Conservation (phyloP, 1,140 invertebrate species). For the Brachionus calyciflorus region DNA sequence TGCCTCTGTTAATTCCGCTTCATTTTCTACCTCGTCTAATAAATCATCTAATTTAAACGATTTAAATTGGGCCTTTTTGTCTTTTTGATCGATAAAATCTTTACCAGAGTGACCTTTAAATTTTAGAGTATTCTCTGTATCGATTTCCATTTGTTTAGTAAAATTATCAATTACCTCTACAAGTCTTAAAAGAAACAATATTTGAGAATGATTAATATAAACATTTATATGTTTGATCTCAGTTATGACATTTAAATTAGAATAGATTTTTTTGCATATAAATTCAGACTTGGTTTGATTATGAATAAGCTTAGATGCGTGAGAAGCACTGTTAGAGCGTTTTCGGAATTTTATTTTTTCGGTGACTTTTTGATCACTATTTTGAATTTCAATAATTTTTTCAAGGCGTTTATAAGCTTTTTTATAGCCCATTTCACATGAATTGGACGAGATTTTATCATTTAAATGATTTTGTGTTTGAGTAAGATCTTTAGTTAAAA, state of each 20-base stretch:
- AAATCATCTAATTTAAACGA: background rate
- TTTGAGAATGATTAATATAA: slow-evolving; percentile 14
- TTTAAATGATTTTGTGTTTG: background rate
- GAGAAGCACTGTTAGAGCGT: slow-evolving; percentile 4
- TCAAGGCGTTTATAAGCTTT: background rate
- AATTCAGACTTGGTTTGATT: background rate
- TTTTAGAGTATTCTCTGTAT: slow-evolving; percentile 23
- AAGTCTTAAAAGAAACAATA: slow-evolving; percentile 31
- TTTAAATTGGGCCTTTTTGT: background rate
- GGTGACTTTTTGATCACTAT: background rate
- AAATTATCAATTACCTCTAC: slow-evolving; percentile 18
- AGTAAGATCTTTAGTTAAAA: background rate
- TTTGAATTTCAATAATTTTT: slow-evolving; percentile 3
- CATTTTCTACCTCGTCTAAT: background rate
- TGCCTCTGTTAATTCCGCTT: too few relatives aligned
- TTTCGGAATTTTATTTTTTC: background rate
- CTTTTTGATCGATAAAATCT: background rate
- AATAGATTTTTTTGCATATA: slow-evolving; percentile 33
- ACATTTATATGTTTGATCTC: background rate
- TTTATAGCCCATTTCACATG: background rate
- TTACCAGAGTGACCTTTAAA: background rate
- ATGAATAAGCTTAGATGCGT: background rate
- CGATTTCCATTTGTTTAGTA: slow-evolving; percentile 23
- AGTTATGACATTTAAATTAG: slow-evolving; percentile 22
- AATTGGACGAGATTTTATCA: background rate